These are phyloP conservation scores for Mesocricetus auratus DNA, from an alignment of 2,113 vertebrate genomes.

Conservation along the genomic window DNA sequence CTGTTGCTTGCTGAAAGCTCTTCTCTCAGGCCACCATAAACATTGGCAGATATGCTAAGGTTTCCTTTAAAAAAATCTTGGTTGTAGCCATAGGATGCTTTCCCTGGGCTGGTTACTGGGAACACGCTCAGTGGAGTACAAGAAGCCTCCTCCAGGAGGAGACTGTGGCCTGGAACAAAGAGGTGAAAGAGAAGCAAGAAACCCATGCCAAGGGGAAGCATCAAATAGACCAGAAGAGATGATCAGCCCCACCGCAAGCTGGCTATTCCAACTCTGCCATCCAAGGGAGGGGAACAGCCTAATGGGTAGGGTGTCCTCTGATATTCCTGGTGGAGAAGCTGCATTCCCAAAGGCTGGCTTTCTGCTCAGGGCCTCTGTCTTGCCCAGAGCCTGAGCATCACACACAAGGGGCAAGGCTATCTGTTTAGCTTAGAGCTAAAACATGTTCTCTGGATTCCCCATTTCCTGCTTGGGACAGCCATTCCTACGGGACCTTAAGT, in stretches of 20 bases:
- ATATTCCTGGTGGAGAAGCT: fast-evolving
- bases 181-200: neutral
- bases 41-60: neutral
- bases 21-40: neutral
- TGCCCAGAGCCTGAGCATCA: neutral
- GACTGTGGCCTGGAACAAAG: neutral
- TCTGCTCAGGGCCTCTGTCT: neutral
- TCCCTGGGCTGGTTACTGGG: neutral
- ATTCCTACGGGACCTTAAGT: neutral
- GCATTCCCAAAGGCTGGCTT: neutral
- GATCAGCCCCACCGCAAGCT: neutral
- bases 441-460: neutral
- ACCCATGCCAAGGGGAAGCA: neutral
- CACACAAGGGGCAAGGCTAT: neutral
- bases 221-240: neutral
- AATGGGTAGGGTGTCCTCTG: no score
- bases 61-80: neutral
- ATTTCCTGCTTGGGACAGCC: neutral
- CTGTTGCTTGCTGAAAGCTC: neutral
- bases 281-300: neutral
- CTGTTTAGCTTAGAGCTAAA: neutral
- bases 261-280: fast-evolving
- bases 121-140: neutral
- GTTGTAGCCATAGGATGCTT: neutral
- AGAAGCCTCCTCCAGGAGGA: neutral